Evolutionary conservation across 2,888 invertebrate genomes (phyloP).

Genomic region (Drosophila glabriapex): DNA sequence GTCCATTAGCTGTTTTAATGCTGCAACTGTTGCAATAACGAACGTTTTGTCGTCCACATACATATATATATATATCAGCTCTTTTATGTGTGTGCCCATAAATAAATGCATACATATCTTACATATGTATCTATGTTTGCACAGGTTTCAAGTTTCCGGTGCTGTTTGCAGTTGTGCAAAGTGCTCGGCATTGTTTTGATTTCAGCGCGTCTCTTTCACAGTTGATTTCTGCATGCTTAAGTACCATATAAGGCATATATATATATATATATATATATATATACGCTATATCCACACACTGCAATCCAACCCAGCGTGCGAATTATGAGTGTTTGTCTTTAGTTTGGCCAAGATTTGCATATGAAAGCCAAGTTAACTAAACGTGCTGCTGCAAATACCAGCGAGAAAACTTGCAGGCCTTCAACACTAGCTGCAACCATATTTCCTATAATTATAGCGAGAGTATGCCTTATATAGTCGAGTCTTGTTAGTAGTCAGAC

Average conservation of each 20-base stretch:
- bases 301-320: slow-evolving; percentile 36
- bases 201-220: slow-evolving; percentile 49
- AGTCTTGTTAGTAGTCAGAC: background rate
- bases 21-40: slow-evolving; percentile 60
- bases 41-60: slow-evolving; percentile 58
- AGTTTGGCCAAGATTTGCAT: slow-evolving; percentile 42
- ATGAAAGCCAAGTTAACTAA: slow-evolving; percentile 35
- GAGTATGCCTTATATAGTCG: background rate
- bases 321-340: slow-evolving; percentile 44
- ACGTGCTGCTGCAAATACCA: slow-evolving; percentile 15
- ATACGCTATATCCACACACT: slow-evolving; percentile 3
- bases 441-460: background rate
- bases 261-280: background rate
- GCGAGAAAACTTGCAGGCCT: background rate
- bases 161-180: slow-evolving; percentile 61
- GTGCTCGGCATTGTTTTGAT: slow-evolving; percentile 66
- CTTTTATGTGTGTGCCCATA: background rate
- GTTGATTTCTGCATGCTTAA: slow-evolving; percentile 49
- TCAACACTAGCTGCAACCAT: slow-evolving; percentile 1
- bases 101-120: background rate
- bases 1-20: slow-evolving; percentile 62
- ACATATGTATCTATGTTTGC: background rate
- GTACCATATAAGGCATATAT: slow-evolving; percentile 8
- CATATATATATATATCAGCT: slow-evolving; percentile 2
- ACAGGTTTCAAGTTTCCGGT: slow-evolving; percentile 61